Base-by-base conservation (phyloP, 2,888 invertebrate species). In the Leistus spinibarbis region DNA sequence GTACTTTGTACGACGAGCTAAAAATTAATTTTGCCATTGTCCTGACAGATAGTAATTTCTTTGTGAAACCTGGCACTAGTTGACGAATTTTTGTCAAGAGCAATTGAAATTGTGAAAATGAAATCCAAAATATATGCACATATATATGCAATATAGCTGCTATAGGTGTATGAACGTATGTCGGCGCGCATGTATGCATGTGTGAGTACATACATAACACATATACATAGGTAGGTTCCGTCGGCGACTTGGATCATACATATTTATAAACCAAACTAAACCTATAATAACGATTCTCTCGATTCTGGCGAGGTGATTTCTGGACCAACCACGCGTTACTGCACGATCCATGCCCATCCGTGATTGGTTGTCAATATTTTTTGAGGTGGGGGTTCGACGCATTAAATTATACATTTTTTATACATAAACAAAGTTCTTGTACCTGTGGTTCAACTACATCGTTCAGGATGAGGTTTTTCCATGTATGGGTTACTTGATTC, bases 201-300 rank as follows among this genome's bases (percentile, higher is more conserved):
- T 60, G 24, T 56, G 23, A 24, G 23, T 68, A 57, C 27, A 69
- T 70, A 70, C 40, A 40, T 24, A 24, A 63, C 70, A 53, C 53
- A 63, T 64, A 70, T 24, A 70, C 54, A 67, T 40, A 40, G 40
- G 7, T 40, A 40, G 40, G 40, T 40, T 40, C 40, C 40, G 40
- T 40, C 40, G 40, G 22, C 54, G 54, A 20, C 54, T 22, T 80
- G 80, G 83, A 84, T 85, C 85, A 85, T 85, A 85, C 85, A 85
- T 85, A 85, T 85, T 85, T 85, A 85, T 85, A 85, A 82, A 83
- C 83, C 82, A 82, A 83, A 83, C 82, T 84, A 83, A 85, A 85
- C 85, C 85, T 85, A 84, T 85, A 85, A 85, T 85, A 85, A 85
- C 80, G 65, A 65, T 65, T 54, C 72, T 53, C 56, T 72, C 71